These are phyloP conservation scores for Trematocara caparti DNA, from an alignment of 2,797 vertebrate species.

Conservation along the genomic window DNA sequence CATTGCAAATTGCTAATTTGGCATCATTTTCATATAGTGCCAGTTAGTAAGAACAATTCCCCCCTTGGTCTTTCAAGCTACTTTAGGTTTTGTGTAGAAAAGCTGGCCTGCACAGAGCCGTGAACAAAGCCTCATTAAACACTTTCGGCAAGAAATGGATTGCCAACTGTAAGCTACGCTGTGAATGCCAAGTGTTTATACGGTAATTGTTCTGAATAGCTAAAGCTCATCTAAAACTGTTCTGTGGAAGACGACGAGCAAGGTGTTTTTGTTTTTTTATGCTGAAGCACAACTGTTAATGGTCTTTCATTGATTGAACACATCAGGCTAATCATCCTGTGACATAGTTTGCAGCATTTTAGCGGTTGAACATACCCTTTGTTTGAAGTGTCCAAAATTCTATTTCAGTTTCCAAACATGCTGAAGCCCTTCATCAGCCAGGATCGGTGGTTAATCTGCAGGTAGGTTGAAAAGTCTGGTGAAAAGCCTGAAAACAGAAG, in stretches of 20 bases:
- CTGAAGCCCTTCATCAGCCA: rapidly evolving
- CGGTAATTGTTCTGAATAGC: background rate
- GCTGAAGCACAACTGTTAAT: rapidly evolving
- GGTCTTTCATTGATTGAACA: background rate
- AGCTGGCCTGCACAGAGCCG: background rate
- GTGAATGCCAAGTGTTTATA: background rate
- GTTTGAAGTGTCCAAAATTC: background rate
- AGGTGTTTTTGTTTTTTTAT: background rate
- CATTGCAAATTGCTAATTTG: background rate
- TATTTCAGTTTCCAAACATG: background rate
- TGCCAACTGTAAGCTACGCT: background rate
- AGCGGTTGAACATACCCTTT: background rate
- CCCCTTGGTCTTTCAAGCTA: background rate
- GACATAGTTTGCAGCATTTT: background rate
- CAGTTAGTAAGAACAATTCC: background rate
- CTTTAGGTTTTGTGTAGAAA: background rate
- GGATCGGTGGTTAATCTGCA: background rate
- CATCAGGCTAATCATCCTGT: background rate
- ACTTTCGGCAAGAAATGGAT: background rate
- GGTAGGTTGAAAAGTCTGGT: background rate
- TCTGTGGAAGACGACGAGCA: background rate
- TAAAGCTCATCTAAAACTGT: background rate
- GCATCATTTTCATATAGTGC: background rate
- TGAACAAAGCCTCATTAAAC: background rate
- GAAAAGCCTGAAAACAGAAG: background rate